A percentile compares a stretch with the other conserved stretches of the same genome.
Evolutionary conservation across 2,113 vertebrate genomes (phyloP).

Genomic region (Lagopus leucura): DNA sequence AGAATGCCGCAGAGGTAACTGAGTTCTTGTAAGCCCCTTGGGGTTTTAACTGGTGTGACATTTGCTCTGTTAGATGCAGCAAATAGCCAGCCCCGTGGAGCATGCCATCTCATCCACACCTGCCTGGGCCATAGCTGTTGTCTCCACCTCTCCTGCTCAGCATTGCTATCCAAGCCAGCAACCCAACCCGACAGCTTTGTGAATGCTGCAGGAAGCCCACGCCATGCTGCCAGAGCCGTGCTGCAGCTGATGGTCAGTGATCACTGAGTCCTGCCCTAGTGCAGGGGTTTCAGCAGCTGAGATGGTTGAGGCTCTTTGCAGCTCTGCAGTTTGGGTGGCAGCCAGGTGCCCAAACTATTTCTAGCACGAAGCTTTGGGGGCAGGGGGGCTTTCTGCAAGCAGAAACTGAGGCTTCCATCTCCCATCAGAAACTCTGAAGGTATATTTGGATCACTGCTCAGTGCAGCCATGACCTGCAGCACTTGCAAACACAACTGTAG

Average conservation of each 20-base stretch:
- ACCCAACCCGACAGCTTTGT: fast-evolving
- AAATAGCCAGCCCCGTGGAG: fast-evolving
- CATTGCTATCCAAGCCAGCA: not conserved
- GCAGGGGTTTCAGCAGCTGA: not conserved
- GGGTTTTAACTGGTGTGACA: not conserved
- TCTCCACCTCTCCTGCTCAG: not conserved
- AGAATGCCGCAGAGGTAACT: fast-evolving
- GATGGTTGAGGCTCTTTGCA: not conserved
- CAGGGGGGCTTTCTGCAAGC: not conserved
- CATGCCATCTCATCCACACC: fast-evolving
- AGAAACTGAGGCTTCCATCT: not conserved
- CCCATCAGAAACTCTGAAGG: not conserved
- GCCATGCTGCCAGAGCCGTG: not conserved
- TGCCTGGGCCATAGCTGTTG: fast-evolving
- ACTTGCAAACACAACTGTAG: fast-evolving
- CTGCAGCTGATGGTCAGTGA: not conserved
- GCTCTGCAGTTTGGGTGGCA: not conserved
- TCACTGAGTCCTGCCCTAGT: fast-evolving
- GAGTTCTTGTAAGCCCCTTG: fast-evolving
- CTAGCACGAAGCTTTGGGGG: fast-evolving
- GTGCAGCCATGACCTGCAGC: not conserved
- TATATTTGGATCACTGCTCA: not conserved
- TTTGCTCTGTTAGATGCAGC: fast-evolving
- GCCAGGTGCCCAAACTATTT: not conserved
- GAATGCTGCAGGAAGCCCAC: fast-evolving